Base-by-base conservation (phyloP, 1,140 invertebrate genomes). In the Ceratina japonica region DNA sequence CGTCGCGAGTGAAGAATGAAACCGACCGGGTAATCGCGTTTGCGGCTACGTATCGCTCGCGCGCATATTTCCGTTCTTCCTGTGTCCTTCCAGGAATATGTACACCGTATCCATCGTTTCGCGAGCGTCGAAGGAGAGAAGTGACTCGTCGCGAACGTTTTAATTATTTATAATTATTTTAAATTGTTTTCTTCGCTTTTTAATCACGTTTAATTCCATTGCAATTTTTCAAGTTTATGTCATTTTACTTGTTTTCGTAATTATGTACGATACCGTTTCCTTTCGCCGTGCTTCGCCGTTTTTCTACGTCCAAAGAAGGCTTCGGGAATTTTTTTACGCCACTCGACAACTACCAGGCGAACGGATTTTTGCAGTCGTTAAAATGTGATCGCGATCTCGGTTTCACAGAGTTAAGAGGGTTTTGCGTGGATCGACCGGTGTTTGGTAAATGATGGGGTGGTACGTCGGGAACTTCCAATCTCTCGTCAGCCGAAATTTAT, bases 21-120 rank as follows among this genome's bases (percentile, higher is more conserved):
- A 31, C n/a, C 44, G n/a, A n/a, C 44, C 4, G 63, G 20, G 73
- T 75, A 68, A 59, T 49, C 63, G 16, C 13, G 63, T 68, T 58
- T 54, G 8, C 16, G 31, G 22, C 0, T 22, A 20, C 16, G 22
- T 58, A 44, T 58, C 63, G 20, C 22, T 15, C 12, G 18, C 15
- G 51, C 18, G 37, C 59, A 16, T 15, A 59, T 24, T 71, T 61
- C 27, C 27, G 4, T 37, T 62, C 44, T 51, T 12, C 44, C 1
- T 3, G 20, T 54, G 7, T 37, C 54, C 16, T 22, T 7, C 20
- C 68, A 15, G 20, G 68, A 24, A 54, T 4, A 59, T 44, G 16
- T 1, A 16, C 27, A 15, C 3, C 0, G 18, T 3, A 8, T 16
- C 22, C 4, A 20, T n/a, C 24, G 3, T 15, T n/a, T 63, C 15